Evolutionary conservation across 2,888 invertebrate genomes (phyloP).

Genomic region (Julus scandinavius): DNA sequence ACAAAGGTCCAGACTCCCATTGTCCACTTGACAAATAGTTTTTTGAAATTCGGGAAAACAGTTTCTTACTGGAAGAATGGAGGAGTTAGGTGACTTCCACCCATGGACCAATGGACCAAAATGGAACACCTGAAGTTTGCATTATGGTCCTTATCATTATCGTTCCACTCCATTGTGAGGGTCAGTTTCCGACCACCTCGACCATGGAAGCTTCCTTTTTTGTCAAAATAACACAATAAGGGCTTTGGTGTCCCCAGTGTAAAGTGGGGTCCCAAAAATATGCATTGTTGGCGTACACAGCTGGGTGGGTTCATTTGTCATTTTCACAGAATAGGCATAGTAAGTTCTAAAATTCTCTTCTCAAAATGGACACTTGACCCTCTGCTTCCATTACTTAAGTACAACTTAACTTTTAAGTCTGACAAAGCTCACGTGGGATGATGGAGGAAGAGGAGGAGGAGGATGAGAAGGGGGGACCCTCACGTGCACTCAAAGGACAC

Average conservation of each 20-base stretch:
- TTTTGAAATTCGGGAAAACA: neutral
- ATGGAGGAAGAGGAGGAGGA: no score
- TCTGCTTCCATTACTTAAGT: neutral
- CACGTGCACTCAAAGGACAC: no score
- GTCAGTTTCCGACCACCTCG: neutral
- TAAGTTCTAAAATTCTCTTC: slow-evolving; percentile 1
- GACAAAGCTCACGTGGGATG: neutral
- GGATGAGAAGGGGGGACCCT: neutral
- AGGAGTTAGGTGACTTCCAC: slow-evolving; percentile 13
- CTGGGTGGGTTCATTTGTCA: slow-evolving; percentile 41
- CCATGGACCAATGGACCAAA: neutral
- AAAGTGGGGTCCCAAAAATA: neutral
- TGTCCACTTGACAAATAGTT: slow-evolving; percentile 34
- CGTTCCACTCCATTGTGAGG: neutral
- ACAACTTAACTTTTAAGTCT: slow-evolving; percentile 39
- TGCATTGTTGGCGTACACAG: neutral
- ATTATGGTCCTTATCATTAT: slow-evolving; percentile 8
- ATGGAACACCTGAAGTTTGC: slow-evolving; percentile 10
- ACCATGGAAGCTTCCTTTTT: neutral
- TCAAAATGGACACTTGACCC: slow-evolving; percentile 44
- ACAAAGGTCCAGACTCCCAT: slow-evolving; percentile 21
- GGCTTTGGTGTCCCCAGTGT: neutral
- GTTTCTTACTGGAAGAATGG: neutral
- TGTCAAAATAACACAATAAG: neutral
- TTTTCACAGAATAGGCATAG: neutral